Base-by-base conservation (phyloP, 92 coral and sea anemone genomes). In the Siderastrea siderea region DNA sequence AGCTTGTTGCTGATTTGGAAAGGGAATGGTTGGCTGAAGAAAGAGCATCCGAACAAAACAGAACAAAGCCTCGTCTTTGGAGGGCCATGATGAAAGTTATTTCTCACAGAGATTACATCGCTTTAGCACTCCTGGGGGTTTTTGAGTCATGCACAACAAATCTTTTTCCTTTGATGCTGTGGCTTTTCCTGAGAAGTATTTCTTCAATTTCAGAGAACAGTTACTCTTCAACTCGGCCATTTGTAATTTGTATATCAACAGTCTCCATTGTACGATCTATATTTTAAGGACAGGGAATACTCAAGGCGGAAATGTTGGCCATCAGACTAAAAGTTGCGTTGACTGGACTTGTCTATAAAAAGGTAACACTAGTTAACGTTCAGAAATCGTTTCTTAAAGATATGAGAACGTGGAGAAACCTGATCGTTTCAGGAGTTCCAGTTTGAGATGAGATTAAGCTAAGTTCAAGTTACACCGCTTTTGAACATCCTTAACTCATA, bases 311-410 rank as follows among this genome's bases (percentile, higher is more conserved):
- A 11, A 51, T 79, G 84, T 2, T 48, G 26, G 61, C 58, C 7
- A 4, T 47, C 73, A 61, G 17, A 47, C 9, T 79, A 2, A 79
- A 64, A 48, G 84, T 48, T 17, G 84, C 84, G n/a, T n/a, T 67
- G n/a, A 51, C 64, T 79, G 84, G 84, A 38, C 73, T 79, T 15
- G 62, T 79, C 0, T 79, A 64, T 47, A 79, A 79, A 79, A 79
- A 79, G 84, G 84, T 79, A 78, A 11, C 1, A 26, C 38, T 26
- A 26, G 38, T 16, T 26, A 26, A 26, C 38, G 38, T 26, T 26
- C 38, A 26, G 38, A 26, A 26, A 26, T 26, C 38, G 38, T 26
- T 26, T 26, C 38, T 26, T 26, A 26, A 26, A 26, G 38, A 26
- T 26, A 26, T 0, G 38, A 26, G 38, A 26, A 26, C 38, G 38